A percentile compares a stretch with the other conserved stretches of the same genome.
phyloP scores from a whole-genome alignment of 2,888 invertebrate species.

The Hemithea aestivaria region DNA sequence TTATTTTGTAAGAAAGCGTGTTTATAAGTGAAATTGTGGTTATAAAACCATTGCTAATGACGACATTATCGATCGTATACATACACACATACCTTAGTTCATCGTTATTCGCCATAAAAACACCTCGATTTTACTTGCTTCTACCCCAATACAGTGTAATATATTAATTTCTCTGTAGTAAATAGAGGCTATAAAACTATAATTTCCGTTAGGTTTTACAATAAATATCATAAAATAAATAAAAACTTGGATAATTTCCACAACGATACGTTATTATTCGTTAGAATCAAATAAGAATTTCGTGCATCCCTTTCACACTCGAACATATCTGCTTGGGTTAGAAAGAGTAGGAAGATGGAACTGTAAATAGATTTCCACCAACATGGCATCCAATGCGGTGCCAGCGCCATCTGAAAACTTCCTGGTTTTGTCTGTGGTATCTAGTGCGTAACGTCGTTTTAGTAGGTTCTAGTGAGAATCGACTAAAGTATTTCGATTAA shows the following conservation, averaged over 20 bases:
- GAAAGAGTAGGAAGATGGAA: constrained; percentile 47
- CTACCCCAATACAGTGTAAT: constrained; percentile 30
- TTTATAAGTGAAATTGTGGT: constrained; percentile 36
- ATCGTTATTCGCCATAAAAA: constrained; percentile 63
- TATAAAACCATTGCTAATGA: constrained; percentile 47
- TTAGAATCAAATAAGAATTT: constrained; percentile 67
- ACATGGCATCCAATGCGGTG: constrained; percentile 38
- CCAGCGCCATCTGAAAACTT: constrained; percentile 33
- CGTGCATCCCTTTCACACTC: constrained; percentile 37
- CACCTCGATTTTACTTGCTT: constrained; percentile 25
- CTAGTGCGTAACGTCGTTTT: constrained; percentile 14
- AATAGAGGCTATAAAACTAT: constrained; percentile 33
- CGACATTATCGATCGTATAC: constrained; percentile 66
- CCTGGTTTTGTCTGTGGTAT: constrained; percentile 40
- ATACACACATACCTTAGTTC: constrained; percentile 63
- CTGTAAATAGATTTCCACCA: constrained; percentile 55
- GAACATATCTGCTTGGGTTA: constrained; percentile 9
- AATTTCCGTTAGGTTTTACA: constrained; percentile 52
- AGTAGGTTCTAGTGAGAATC: not conserved
- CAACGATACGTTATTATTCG: constrained; percentile 75
- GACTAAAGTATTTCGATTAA: constrained; percentile 28
- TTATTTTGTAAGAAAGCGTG: not conserved
- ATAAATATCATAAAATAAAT: constrained; percentile 51
- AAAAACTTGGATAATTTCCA: constrained; percentile 53
- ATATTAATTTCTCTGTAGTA: constrained; percentile 34